Percentiles rank a stretch among this genome's conserved stretches.
phyloP scores from a whole-genome alignment of 2,113 vertebrate species.

The Thamnaconus septentrionalis region DNA sequence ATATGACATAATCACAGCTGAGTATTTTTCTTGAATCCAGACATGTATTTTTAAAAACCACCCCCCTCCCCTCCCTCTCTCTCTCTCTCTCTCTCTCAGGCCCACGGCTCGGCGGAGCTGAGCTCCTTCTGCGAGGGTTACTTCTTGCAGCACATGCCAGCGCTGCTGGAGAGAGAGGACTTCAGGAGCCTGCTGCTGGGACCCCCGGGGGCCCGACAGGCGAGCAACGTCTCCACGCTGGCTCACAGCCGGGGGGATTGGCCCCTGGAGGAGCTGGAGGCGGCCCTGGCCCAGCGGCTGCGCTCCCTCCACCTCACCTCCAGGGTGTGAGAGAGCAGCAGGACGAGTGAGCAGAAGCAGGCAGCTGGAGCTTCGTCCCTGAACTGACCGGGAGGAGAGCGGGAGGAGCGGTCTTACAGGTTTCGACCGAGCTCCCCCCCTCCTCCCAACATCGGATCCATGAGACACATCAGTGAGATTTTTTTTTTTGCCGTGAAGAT shows the following conservation, averaged over 20 bases:
- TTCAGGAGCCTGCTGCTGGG: constrained; percentile 86
- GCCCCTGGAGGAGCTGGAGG: constrained; percentile 85
- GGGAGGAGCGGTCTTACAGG: neutral
- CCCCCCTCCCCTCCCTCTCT: neutral
- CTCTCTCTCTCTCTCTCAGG: constrained; percentile 66
- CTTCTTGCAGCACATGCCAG: constrained; percentile 93
- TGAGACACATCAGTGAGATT: neutral
- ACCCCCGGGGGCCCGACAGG: constrained; percentile 74
- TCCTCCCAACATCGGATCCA: constrained; percentile 5
- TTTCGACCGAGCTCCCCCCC: neutral
- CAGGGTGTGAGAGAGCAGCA: constrained; percentile 77
- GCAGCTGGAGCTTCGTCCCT: neutral
- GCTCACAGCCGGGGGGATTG: constrained; percentile 75
- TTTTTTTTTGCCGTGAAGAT: neutral
- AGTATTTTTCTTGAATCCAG: too few relatives aligned
- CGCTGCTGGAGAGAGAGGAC: constrained; percentile 85
- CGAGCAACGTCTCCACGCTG: constrained; percentile 40
- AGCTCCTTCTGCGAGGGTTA: constrained; percentile 88
- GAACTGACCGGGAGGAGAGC: neutral
- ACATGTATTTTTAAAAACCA: neutral
- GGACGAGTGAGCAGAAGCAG: neutral
- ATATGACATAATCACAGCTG: too few relatives aligned
- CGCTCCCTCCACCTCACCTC: constrained; percentile 87
- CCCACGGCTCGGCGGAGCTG: constrained; percentile 85
- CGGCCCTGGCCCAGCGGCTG: constrained; percentile 81